Evolutionary conservation across 2,113 vertebrate species (phyloP), one percentile per base, ranked within the genome.

Genomic region (Aix galericulata): DNA sequence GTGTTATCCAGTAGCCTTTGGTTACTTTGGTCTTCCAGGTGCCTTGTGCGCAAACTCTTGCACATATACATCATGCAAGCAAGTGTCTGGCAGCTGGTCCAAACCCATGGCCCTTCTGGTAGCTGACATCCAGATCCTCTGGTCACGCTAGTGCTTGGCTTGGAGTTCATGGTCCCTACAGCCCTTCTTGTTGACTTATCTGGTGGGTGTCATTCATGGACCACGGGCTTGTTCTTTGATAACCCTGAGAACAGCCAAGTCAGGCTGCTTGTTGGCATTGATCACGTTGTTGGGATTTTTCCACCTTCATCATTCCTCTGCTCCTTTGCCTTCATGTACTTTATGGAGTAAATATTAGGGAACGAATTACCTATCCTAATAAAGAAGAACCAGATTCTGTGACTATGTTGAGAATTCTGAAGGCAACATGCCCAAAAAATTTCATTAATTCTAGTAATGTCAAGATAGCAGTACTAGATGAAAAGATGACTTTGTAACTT

Each of bases 41-140:
- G 31, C 20, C 13, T 83, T 52, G 10, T 79, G 17, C 53, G 46
- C 56, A 80, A 25, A 32, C 17, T 67, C n/a, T 12, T 80, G 62
- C 2, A 11, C 1, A 3, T 2, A 1, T 4, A 3, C 9, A 8
- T 1, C 14, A 6, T 31, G 25, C 40, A 74, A 3, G 27, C 4
- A 42, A 7, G 32, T 77, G 34, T 60, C 34, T 72, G 63, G 38
- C 52, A 76, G 15, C n/a, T 66, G n/a, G 36, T 42, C 20, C 68
- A 48, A 64, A 48, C 25, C 13, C n/a, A 8, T 72, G 11, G 4
- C 20, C 34, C 25, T 58, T 31, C 40, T 4, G 6, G 23, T 13
- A 73, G 46, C 31, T 67, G 58, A 34, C 34, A 62, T 21, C 9
- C 8, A 63, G 64, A 27, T 89, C 26, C 44, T 62, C 52, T 85